Evolutionary conservation across 2,113 vertebrate species (phyloP).

Genomic region (Amphilophus citrinellus): DNA sequence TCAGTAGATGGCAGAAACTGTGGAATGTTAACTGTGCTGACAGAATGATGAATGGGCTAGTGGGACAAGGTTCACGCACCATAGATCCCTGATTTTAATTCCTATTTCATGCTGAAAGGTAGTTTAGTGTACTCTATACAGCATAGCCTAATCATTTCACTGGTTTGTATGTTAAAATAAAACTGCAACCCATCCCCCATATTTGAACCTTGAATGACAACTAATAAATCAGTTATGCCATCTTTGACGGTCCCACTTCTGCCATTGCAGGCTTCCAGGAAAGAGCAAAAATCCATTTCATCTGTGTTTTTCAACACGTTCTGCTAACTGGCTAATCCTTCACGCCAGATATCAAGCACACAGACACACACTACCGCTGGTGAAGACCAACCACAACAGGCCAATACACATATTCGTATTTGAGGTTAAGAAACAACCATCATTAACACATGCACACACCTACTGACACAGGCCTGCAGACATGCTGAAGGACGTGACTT

Average conservation of each 20-base stretch:
- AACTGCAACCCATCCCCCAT: not conserved
- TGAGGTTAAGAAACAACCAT: not conserved
- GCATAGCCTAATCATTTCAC: not conserved
- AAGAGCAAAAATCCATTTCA: not conserved
- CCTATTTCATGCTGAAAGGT: too few relatives aligned
- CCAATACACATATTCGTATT: not conserved
- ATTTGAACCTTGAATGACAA: not conserved
- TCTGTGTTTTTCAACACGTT: not conserved
- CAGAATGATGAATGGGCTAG: not conserved
- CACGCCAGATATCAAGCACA: conserved; percentile 2
- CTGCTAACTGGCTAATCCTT: not conserved
- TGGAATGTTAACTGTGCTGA: not conserved
- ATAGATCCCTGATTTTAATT: not conserved
- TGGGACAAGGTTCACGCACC: not conserved
- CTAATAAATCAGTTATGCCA: not conserved
- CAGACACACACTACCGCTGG: not conserved
- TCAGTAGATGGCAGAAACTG: not conserved
- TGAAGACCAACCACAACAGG: not conserved
- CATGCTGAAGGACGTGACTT: not conserved
- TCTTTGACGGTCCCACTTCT: not conserved
- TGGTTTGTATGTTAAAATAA: not conserved
- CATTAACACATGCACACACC: not conserved
- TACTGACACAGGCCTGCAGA: not conserved
- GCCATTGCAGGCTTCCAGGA: not conserved
- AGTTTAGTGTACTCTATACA: too few relatives aligned